Conservation (phyloP, 2,113 vertebrate species). For the Larimichthys crocea region DNA sequence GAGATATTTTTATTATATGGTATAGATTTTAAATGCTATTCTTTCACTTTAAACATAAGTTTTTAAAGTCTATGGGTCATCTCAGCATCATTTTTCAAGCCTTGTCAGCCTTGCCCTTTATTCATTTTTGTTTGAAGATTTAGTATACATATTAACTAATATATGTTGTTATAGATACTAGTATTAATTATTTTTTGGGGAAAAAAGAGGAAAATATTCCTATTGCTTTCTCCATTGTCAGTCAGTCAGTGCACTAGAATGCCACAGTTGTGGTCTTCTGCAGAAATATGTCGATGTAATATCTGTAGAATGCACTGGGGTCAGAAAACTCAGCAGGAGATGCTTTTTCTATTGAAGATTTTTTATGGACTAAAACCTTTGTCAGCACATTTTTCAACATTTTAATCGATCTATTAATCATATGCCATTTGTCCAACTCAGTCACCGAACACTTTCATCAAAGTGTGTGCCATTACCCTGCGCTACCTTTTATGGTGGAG, state of each 20-base stretch:
- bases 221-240: background rate
- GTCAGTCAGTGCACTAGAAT: background rate
- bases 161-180: no score
- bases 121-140: no score
- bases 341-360: background rate
- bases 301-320: background rate
- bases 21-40: background rate
- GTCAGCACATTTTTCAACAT: background rate
- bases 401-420: constrained; percentile 47
- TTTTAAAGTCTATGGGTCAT: no score
- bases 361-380: constrained; percentile 12
- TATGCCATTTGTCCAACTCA: constrained; percentile 29
- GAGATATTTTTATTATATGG: background rate
- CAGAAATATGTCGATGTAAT: no score
- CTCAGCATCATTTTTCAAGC: background rate
- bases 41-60: background rate
- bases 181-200: no score
- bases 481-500: constrained; percentile 15
- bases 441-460: constrained; percentile 26
- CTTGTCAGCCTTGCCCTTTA: background rate
- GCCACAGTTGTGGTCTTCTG: no score
- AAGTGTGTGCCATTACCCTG: constrained; percentile 35
- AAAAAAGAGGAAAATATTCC: background rate
- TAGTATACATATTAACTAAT: background rate
- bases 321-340: background rate